These are phyloP conservation scores for Cydia pomonella DNA, from an alignment of 1,140 invertebrate genomes.

Conservation along the genomic window DNA sequence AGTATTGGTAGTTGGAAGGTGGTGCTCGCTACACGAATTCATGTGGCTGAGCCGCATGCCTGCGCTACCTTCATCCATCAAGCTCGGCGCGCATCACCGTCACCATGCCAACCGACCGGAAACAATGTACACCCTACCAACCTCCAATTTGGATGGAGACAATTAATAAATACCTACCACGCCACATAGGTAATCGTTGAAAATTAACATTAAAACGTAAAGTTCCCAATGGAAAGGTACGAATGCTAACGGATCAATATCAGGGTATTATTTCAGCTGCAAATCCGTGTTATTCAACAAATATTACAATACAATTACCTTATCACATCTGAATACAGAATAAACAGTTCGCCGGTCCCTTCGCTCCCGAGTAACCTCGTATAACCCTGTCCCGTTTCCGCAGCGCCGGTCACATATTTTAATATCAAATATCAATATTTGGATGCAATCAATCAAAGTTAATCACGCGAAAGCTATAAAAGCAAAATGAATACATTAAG, in stretches of 20 bases:
- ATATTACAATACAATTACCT: conserved; percentile 13
- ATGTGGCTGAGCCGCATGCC: conserved; percentile 66
- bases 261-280: neutral
- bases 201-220: neutral
- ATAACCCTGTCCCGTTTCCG: conserved; percentile 39
- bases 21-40: conserved; percentile 55
- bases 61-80: conserved; percentile 74
- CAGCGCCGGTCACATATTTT: conserved; percentile 51
- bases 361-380: neutral
- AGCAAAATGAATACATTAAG: conserved; percentile 77
- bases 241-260: conserved; percentile 11
- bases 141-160: conserved; percentile 43
- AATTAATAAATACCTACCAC: conserved; percentile 37
- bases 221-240: conserved; percentile 24
- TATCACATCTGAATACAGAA: conserved; percentile 12
- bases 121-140: conserved; percentile 51
- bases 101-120: conserved; percentile 71
- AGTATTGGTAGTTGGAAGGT: conserved; percentile 40
- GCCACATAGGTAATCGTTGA: neutral
- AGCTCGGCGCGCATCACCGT: conserved; percentile 73
- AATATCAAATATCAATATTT: conserved; percentile 78
- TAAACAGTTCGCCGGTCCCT: neutral
- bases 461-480: conserved; percentile 79
- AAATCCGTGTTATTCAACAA: neutral
- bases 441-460: conserved; percentile 78